Evolutionary conservation across 1,140 invertebrate species (phyloP).

Genomic region (Ceratina calcarata): DNA sequence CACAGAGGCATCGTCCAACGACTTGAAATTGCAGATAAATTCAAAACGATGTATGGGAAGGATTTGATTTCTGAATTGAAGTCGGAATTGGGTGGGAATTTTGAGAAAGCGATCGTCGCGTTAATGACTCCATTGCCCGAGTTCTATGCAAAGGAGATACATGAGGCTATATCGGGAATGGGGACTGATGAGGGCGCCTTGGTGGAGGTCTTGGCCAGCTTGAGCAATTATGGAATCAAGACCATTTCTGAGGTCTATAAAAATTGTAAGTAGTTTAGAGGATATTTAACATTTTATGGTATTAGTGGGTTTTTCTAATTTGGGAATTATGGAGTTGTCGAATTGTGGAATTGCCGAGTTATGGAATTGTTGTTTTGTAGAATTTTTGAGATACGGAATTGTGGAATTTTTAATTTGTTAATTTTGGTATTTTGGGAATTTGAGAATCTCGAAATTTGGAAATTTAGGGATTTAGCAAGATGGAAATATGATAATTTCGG

Average conservation of each 20-base stretch:
- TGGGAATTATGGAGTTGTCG: too few species aligned
- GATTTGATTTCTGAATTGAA: conserved; percentile 93
- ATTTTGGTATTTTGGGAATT: too few species aligned
- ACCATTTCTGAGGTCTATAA: conserved; percentile 93
- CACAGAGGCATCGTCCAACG: conserved; percentile 93
- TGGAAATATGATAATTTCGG: not conserved
- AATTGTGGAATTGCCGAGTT: too few species aligned
- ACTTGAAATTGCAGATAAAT: conserved; percentile 93
- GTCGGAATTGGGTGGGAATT: conserved; percentile 93
- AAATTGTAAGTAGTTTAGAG: conserved; percentile 84
- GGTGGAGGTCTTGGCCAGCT: conserved; percentile 94
- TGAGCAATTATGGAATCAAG: conserved; percentile 93
- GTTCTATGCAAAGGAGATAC: conserved; percentile 93
- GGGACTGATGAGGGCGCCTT: conserved; percentile 94
- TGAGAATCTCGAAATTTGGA: too few species aligned
- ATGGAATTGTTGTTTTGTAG: too few species aligned
- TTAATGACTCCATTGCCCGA: conserved; percentile 93
- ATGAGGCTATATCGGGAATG: conserved; percentile 91
- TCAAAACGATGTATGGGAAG: conserved; percentile 97
- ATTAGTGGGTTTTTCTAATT: too few species aligned
- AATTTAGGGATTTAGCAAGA: not conserved
- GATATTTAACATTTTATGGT: too few species aligned
- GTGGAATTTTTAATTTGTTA: too few species aligned
- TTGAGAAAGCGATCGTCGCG: conserved; percentile 92
- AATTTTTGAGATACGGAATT: too few species aligned